Evolutionary conservation across 1,140 invertebrate genomes (phyloP).

Genomic region (Ladona fulva): DNA sequence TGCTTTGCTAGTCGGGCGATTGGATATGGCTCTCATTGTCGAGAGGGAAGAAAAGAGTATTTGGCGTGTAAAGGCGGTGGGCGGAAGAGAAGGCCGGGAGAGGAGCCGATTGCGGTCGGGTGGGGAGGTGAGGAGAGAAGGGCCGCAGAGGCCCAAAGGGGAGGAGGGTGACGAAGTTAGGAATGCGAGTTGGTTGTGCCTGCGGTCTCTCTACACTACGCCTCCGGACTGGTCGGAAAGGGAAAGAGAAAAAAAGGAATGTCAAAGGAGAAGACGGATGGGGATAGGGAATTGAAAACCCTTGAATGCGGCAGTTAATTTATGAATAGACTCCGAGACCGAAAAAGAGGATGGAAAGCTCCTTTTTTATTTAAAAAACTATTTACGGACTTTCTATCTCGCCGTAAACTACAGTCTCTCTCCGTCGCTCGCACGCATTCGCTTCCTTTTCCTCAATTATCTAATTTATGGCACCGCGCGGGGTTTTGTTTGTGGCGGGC

Average conservation of each 20-base stretch:
- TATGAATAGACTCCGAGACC: neutral
- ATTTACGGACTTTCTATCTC: neutral
- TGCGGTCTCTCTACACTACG: neutral
- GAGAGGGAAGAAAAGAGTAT: neutral
- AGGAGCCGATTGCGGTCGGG: neutral
- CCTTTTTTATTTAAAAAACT: neutral
- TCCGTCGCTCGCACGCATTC: neutral
- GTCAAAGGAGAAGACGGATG: conserved; percentile 4
- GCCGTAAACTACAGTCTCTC: neutral
- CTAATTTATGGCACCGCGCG: too few relatives aligned
- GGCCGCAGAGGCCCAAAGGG: neutral
- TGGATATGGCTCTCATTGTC: neutral
- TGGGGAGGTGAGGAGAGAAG: too few relatives aligned
- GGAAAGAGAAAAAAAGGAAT: neutral
- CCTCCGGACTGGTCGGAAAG: neutral
- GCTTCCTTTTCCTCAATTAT: neutral
- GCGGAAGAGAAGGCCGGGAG: neutral
- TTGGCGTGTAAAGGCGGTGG: neutral
- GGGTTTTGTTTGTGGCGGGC: too few relatives aligned
- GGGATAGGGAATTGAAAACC: conserved; percentile 8
- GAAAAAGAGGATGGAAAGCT: neutral
- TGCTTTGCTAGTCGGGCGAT: neutral
- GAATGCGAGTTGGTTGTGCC: neutral
- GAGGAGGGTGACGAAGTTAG: neutral
- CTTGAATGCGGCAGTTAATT: neutral